Evolutionary conservation across 2,113 vertebrate species (phyloP), one percentile per base, ranked within the genome.

Genomic region (Mus spicilegus): DNA sequence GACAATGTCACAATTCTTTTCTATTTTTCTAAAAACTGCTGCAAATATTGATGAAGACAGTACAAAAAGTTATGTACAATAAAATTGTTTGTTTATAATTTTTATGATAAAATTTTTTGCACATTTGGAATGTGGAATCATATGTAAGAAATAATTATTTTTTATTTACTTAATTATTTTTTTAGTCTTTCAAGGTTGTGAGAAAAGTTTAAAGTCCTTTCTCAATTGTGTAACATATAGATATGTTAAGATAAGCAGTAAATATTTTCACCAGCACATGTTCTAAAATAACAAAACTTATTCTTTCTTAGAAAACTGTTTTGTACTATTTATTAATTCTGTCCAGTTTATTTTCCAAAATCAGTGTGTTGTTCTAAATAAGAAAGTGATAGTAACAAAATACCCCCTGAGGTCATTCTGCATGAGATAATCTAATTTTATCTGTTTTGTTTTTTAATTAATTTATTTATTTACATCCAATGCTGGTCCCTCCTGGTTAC

Each of bases 211-310:
- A 33, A 69, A 91, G 5, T 87, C 26, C 28, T 94, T 13, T 42
- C 87, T 70, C 87, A 82, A 69, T 87, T 42, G 80, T 91, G 22
- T 7, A 78, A 70, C 61, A n/a, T 36, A 93, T 72, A 69, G 8
- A 65, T 65, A 19, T 14, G 46, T 46, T n/a, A 58, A 58, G 36
- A 56, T n/a, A 9, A 67, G 46, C 54, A 70, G 63, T 80, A 58
- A 84, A 42, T 49, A 46, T 65, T 73, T 81, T 73, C 82, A 73
- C 42, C 73, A 89, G 33, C 77, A 82, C 70, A 14, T 56, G 4
- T 67, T 85, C 65, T 86, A 19, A 95, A 93, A 77, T 95, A n/a
- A 82, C 67, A 30, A 67, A 30, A 30, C 28, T 89, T 87, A 72
- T 12, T 86, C 95, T 97, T 58, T 58, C 51, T 67, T 65, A n/a